Evolutionary conservation across 2,113 vertebrate species (phyloP).

Genomic region (Typhlomys cinereus): DNA sequence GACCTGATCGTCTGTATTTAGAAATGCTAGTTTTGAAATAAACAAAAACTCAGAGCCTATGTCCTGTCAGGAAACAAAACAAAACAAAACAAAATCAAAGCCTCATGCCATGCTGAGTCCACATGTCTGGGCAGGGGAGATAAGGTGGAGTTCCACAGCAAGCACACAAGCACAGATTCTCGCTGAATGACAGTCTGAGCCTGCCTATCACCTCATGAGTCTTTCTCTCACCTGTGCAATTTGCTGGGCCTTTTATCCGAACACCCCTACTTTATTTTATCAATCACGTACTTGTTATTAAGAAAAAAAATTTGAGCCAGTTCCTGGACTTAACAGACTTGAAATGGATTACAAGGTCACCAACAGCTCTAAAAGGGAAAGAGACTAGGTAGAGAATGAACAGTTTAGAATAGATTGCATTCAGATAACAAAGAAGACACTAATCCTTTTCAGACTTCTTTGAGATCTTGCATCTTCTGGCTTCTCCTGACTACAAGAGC

Average conservation of each 20-base stretch:
- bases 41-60: too few species aligned
- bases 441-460: not conserved
- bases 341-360: not conserved
- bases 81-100: not conserved
- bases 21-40: not conserved
- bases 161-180: not conserved
- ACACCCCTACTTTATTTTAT: not conserved
- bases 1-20: not conserved
- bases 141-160: not conserved
- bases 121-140: not conserved
- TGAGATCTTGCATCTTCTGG: not conserved
- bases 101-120: not conserved
- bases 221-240: not conserved
- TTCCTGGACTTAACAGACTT: not conserved
- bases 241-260: not conserved
- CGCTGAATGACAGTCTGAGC: not conserved
- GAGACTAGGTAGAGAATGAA: not conserved
- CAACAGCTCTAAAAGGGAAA: not conserved
- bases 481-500: not conserved
- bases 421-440: not conserved
- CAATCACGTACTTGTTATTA: not conserved
- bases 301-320: not conserved
- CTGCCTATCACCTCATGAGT: not conserved
- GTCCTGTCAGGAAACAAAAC: too few species aligned
- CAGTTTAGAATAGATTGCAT: not conserved